Conservation (phyloP, 2,797 vertebrate species). For the Pseudocheirus occidentalis region DNA sequence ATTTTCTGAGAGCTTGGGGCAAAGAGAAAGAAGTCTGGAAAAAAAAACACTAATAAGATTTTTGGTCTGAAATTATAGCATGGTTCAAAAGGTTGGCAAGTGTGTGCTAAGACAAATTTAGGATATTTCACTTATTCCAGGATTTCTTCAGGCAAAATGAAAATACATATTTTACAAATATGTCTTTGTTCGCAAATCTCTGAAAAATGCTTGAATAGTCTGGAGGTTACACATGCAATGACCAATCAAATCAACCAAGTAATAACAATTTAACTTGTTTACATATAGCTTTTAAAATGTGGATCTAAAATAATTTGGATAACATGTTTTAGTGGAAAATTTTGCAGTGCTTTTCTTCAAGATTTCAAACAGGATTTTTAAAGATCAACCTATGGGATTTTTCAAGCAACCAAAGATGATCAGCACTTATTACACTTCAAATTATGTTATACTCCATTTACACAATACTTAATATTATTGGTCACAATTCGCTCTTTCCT, state of each 20-base stretch:
- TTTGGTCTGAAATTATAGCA: conserved; percentile 5
- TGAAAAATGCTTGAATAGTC: conserved; percentile 32
- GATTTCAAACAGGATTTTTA: neutral
- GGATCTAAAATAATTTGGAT: neutral
- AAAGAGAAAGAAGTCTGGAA: conserved; percentile 46
- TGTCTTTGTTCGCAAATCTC: conserved; percentile 13
- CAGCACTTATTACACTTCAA: neutral
- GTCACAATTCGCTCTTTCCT: neutral
- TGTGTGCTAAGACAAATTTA: conserved; percentile 55
- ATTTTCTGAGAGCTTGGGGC: conserved; percentile 50
- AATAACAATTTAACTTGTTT: neutral
- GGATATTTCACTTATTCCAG: neutral
- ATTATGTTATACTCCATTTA: neutral
- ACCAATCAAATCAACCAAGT: neutral
- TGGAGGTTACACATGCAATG: neutral
- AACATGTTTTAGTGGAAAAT: neutral
- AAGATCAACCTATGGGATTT: neutral
- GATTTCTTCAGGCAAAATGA: conserved; percentile 55
- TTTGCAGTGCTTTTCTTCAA: neutral
- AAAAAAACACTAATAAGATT: conserved; percentile 13
- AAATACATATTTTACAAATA: conserved; percentile 41
- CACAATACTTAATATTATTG: neutral
- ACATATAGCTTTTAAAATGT: neutral
- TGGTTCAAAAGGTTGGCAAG: conserved; percentile 38
- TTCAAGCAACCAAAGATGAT: neutral